Base-by-base conservation (phyloP, 2,113 vertebrate genomes). In the Myocastor coypus region DNA sequence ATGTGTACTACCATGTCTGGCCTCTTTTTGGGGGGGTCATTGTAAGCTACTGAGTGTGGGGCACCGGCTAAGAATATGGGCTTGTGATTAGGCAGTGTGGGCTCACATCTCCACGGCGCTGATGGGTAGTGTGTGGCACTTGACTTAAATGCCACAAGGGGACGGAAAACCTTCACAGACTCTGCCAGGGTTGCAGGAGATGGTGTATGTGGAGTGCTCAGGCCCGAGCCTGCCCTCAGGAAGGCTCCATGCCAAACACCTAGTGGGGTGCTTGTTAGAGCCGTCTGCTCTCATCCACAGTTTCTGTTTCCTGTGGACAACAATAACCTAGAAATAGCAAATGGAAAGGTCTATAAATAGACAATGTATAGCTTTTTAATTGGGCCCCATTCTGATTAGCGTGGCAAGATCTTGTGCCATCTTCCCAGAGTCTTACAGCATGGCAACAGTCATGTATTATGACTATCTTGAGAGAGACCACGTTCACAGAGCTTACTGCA, bases 171-270 rank as follows among this genome's bases (percentile, higher is more conserved):
- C 17, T 12, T 5, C 3, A 2, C 0, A 22, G 71, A 40, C 28
- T 4, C 78, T 6, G 6, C 1, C 9, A 28, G 30, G 37, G 28
- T 83, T 40, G 57, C 1, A 50, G 7, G 19, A 17, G 20, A 1
- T 1, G 32, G 17, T 28, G 4, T 2, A 1, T 32, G 9, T 7
- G 11, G 55, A 1, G 0, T 20, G 57, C 82, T 37, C 59, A 7
- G 52, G 50, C 9, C 7, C 6, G 66, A 0, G 26, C 3, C 24
- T 26, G 26, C 3, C 28, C 5, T 0, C 5, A 2, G 34, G 4
- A 40, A 13, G 73, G 81, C 30, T n/a, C 50, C 4, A 0, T 1
- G 1, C 50, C 6, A 10, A 34, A 68, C 42, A 10, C 22, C 8
- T 0, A 2, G 20, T 5, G 22, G 34, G 16, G 1, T 34, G 28